phyloP scores from a whole-genome alignment of 2,113 vertebrate genomes.

The Alosa alosa region DNA sequence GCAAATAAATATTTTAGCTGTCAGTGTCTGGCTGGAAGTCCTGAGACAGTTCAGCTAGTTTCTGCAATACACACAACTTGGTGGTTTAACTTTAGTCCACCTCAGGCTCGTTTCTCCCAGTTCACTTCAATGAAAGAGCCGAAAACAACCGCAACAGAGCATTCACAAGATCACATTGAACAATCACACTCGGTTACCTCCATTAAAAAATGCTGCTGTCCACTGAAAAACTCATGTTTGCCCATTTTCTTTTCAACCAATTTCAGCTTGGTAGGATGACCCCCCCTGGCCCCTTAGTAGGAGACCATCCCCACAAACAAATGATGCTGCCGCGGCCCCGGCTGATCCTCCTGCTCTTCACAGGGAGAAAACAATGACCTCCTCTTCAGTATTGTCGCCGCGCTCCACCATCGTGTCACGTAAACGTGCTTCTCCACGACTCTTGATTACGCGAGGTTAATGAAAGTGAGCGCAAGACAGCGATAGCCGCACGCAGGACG shows the following conservation, averaged over 20 bases:
- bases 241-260: neutral
- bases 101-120: neutral
- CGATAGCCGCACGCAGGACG: neutral
- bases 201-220: neutral
- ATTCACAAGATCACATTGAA: neutral
- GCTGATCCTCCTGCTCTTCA: neutral
- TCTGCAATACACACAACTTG: too few species aligned
- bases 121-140: neutral
- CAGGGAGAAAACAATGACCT: neutral
- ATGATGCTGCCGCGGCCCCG: neutral
- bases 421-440: neutral
- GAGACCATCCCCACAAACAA: neutral
- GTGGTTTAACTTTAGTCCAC: neutral
- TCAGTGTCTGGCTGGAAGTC: neutral
- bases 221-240: neutral
- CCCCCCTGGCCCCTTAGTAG: neutral
- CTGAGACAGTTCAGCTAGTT: neutral
- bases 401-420: neutral
- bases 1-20: too few species aligned
- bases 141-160: neutral
- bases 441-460: conserved; percentile 3
- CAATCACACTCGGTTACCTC: neutral
- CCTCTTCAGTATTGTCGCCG: neutral
- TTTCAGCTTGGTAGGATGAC: neutral
- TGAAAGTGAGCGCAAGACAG: neutral